Conservation (phyloP, 1,140 invertebrate genomes). For the Liolophura sinensis region DNA sequence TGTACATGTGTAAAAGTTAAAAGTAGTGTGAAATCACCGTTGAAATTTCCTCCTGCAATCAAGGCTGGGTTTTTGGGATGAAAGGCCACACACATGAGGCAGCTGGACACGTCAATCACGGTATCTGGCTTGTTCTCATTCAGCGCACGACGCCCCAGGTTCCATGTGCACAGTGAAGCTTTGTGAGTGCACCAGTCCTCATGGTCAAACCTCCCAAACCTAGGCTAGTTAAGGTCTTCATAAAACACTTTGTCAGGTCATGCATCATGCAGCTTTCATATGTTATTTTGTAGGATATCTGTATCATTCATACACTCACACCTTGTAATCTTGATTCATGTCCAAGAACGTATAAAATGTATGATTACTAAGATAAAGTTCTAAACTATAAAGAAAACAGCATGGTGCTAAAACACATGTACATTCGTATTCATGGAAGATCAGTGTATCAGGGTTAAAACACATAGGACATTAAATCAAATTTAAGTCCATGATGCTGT, state of each 20-base stretch:
- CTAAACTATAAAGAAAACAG: too few relatives aligned
- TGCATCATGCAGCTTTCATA: too few relatives aligned
- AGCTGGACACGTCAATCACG: constrained; percentile 49
- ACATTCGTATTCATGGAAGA: too few relatives aligned
- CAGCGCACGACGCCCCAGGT: constrained; percentile 47
- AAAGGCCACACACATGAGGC: constrained; percentile 55
- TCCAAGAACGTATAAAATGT: not conserved
- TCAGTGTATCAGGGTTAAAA: too few relatives aligned
- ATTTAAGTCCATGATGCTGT: too few relatives aligned
- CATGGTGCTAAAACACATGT: too few relatives aligned
- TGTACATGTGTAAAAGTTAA: too few relatives aligned
- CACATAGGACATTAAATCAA: too few relatives aligned
- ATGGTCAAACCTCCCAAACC: constrained; percentile 56
- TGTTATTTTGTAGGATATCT: too few relatives aligned
- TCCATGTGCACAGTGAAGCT: constrained; percentile 55
- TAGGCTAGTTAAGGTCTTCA: constrained; percentile 27
- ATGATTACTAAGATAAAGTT: not conserved
- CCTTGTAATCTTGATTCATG: not conserved
- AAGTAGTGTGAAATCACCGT: constrained; percentile 38
- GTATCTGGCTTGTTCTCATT: constrained; percentile 56
- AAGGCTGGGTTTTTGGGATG: constrained; percentile 56
- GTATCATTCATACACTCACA: not conserved
- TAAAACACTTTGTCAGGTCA: not conserved
- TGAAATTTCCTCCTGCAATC: constrained; percentile 56
- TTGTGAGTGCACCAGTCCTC: constrained; percentile 59